Evolutionary conservation across 1,140 invertebrate genomes (phyloP), one percentile per base, ranked within the genome.

Genomic region (Philopotamus ludificatus): DNA sequence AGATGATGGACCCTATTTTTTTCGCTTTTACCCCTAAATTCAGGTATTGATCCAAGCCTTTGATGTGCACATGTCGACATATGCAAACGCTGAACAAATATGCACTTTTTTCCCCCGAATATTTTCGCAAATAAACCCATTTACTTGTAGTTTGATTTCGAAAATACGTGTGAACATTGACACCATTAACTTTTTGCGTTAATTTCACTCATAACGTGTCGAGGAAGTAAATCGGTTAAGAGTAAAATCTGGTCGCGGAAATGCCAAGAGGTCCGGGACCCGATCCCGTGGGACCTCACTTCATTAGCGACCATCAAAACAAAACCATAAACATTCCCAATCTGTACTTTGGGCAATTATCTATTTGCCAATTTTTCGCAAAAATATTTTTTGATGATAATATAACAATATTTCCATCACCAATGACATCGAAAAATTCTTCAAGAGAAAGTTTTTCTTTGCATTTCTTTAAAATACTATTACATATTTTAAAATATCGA

Each of bases 281-380:
- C 55, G 66, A 49, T 67, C 66, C 61, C 66, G 66, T 67, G 66
- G 57, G 66, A 67, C 66, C 22, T 16, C 10, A 41, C 60, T 63
- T 67, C 66, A 67, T 67, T 67, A 67, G 44, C 49, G 50, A 28
- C 61, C 23, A 45, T 54, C 39, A 28, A 28, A 21, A n/a, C n/a
- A n/a, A n/a, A n/a, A n/a, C n/a, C n/a, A n/a, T n/a, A n/a, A n/a
- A n/a, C n/a, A n/a, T n/a, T n/a, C n/a, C n/a, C n/a, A n/a, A n/a
- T n/a, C n/a, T n/a, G n/a, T n/a, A n/a, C n/a, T n/a, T n/a, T n/a
- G n/a, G n/a, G n/a, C n/a, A n/a, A n/a, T n/a, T n/a, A n/a, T n/a
- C n/a, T n/a, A n/a, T n/a, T n/a, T n/a, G n/a, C n/a, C n/a, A n/a
- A n/a, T n/a, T n/a, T n/a, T n/a, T n/a, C n/a, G n/a, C n/a, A n/a